Percentiles rank a stretch among this genome's conserved stretches.
Conservation (phyloP, 2,888 invertebrate genomes). For the Andricus curvator region DNA sequence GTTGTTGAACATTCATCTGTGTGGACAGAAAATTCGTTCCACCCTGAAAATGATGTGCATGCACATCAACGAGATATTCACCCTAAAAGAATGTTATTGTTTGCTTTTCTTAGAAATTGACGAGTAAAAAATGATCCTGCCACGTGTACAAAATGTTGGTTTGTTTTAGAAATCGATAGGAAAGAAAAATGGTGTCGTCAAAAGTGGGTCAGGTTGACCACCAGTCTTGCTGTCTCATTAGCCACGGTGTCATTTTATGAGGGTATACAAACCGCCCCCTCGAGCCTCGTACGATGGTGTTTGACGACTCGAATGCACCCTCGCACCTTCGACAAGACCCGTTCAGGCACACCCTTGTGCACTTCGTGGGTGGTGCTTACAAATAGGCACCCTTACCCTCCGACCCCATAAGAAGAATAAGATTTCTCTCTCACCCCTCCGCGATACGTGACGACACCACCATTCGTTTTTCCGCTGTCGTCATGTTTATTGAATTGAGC, state of each 20-base stretch:
- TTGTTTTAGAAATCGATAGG: not conserved
- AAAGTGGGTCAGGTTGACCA: slow-evolving; percentile 39
- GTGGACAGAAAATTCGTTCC: too few species aligned
- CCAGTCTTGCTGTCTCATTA: slow-evolving; percentile 7
- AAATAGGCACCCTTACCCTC: slow-evolving; percentile 19
- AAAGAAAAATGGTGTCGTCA: slow-evolving; percentile 26
- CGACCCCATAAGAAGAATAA: slow-evolving; percentile 18
- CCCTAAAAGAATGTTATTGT: too few species aligned
- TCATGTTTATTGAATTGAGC: slow-evolving; percentile 33
- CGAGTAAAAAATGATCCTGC: not conserved
- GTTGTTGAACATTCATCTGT: too few species aligned
- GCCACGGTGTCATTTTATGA: slow-evolving; percentile 21
- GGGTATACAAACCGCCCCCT: slow-evolving; percentile 17
- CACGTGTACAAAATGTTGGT: not conserved
- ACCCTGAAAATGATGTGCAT: too few species aligned
- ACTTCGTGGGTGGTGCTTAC: slow-evolving; percentile 36
- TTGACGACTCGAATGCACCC: slow-evolving; percentile 20
- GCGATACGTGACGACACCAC: not conserved
- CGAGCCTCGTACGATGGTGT: not conserved
- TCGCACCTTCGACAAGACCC: slow-evolving; percentile 15
- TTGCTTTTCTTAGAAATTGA: not conserved
- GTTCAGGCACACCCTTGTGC: slow-evolving; percentile 13
- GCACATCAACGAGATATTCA: too few species aligned
- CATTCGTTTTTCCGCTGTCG: slow-evolving; percentile 5
- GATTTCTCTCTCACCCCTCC: slow-evolving; percentile 18